These are phyloP conservation scores for Drosophila flavopinicola DNA, from an alignment of 2,888 invertebrate species.

Conservation along the genomic window DNA sequence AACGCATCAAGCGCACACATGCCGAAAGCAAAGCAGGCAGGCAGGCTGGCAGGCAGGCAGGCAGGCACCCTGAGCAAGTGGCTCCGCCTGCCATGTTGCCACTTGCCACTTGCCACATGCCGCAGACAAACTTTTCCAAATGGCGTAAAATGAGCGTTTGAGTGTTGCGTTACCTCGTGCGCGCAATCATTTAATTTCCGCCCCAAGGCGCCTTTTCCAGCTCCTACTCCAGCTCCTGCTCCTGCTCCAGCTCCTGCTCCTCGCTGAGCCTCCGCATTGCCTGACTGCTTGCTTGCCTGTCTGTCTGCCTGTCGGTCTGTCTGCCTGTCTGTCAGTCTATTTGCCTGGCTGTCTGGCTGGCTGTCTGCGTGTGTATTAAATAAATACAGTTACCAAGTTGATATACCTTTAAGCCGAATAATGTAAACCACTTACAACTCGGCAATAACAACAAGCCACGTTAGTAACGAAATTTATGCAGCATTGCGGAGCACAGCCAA, in stretches of 20 bases:
- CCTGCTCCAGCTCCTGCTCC: slow-evolving; percentile 18
- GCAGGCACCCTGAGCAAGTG: slow-evolving; percentile 31
- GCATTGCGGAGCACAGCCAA: slow-evolving; percentile 56
- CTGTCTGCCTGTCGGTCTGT: slow-evolving; percentile 12
- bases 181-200: slow-evolving; percentile 78
- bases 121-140: slow-evolving; percentile 77
- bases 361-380: slow-evolving; percentile 68
- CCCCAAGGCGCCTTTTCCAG: slow-evolving; percentile 64
- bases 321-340: slow-evolving; percentile 9
- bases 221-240: slow-evolving; percentile 35
- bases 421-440: slow-evolving; percentile 77
- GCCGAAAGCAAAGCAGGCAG: slow-evolving; percentile 4
- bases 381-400: slow-evolving; percentile 79
- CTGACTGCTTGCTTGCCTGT: slow-evolving; percentile 7
- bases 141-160: slow-evolving; percentile 79
- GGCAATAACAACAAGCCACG: slow-evolving; percentile 64
- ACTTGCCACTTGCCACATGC: slow-evolving; percentile 43
- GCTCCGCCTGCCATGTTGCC: slow-evolving; percentile 32
- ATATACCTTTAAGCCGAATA: slow-evolving; percentile 78
- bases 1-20: slow-evolving; percentile 54
- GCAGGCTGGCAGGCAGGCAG: not conserved
- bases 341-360: slow-evolving; percentile 26
- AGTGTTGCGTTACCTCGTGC: slow-evolving; percentile 78
- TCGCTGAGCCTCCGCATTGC: slow-evolving; percentile 18
- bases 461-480: slow-evolving; percentile 60